Evolutionary conservation across 2,113 vertebrate genomes (phyloP).

Genomic region (Nothoprocta perdicaria): DNA sequence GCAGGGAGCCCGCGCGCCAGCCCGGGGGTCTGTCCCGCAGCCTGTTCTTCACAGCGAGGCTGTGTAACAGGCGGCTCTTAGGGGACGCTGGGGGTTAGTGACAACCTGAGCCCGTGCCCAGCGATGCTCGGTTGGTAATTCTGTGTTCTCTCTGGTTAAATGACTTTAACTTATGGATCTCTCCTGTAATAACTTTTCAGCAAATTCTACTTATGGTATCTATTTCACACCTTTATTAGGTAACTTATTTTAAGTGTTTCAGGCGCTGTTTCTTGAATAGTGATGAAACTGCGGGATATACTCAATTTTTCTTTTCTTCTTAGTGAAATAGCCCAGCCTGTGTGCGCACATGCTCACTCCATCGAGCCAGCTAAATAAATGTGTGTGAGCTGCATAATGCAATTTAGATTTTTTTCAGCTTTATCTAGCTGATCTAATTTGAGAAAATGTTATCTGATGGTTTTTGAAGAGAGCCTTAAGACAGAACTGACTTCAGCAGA

Average conservation of each 20-base stretch:
- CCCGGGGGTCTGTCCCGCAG: not conserved
- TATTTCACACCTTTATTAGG: not conserved
- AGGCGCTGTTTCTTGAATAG: not conserved
- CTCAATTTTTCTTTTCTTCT: not conserved
- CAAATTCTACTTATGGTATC: not conserved
- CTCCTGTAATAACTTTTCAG: not conserved
- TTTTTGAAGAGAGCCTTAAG: slow-evolving; percentile 66
- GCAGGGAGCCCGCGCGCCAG: slow-evolving; percentile 57
- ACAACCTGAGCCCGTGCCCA: not conserved
- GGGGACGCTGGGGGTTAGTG: slow-evolving; percentile 38
- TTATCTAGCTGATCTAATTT: slow-evolving; percentile 53
- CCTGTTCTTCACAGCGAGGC: slow-evolving; percentile 58
- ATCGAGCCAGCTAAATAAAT: not conserved
- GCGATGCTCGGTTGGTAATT: not conserved
- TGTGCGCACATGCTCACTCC: not conserved
- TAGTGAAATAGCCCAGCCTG: accelerated
- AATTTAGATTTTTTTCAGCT: slow-evolving; percentile 17
- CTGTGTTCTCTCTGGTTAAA: not conserved
- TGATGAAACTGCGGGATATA: not conserved
- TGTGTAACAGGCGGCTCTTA: slow-evolving; percentile 46
- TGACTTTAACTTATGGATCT: not conserved
- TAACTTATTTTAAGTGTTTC: not conserved
- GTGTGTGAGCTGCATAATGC: not conserved
- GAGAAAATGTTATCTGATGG: slow-evolving; percentile 54
- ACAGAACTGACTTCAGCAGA: slow-evolving; percentile 34